Base-by-base conservation (phyloP, 2,888 invertebrate species). In the Oscheius sp. region DNA sequence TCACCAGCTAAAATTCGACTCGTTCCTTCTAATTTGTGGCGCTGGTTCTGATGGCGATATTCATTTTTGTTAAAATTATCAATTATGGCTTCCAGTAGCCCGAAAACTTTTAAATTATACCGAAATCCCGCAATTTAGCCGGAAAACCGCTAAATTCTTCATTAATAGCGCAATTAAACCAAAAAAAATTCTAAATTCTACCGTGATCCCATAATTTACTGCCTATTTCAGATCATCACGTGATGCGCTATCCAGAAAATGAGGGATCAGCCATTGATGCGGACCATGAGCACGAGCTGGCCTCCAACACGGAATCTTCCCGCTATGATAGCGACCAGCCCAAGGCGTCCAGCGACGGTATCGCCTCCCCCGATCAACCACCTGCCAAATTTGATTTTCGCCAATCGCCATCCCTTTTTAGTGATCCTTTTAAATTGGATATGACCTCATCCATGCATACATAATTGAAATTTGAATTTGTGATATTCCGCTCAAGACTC, bases 391-490 rank as follows among this genome's bases (percentile, higher is more conserved):
- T 75, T 49, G 75, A 74, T 23, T 81, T 79, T 58, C 78, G 85
- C 18, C 83, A 86, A 68, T 83, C 82, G 23, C 86, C 86, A 9
- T 84, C 84, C 9, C 73, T 86, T 3, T 86, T 86, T 68, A 83
- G 82, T 55, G 86, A 86, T 75, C 80, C 85, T 18, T 86, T 85
- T 71, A 86, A 83, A 76, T 59, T 86, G 61, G 86, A 86, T 72
- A 81, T 82, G 72, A 56, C 77, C 66, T 69, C 76, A 0, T 76
- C 76, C 9, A 74, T 74, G 49, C 74, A 76, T 45, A 97, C 96
- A 43, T 98, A 98, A 52, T 43, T 1, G 13, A 12, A 21, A 13
- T 29, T n/a, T 41, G 7, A 18, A 6, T 9, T 59, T 61, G 61
- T 61, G 49, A 66, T 29, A 25, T 29, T 52, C 18, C 52, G 66